Conservation (phyloP, 2,797 vertebrate genomes). For the Tapirus indicus region DNA sequence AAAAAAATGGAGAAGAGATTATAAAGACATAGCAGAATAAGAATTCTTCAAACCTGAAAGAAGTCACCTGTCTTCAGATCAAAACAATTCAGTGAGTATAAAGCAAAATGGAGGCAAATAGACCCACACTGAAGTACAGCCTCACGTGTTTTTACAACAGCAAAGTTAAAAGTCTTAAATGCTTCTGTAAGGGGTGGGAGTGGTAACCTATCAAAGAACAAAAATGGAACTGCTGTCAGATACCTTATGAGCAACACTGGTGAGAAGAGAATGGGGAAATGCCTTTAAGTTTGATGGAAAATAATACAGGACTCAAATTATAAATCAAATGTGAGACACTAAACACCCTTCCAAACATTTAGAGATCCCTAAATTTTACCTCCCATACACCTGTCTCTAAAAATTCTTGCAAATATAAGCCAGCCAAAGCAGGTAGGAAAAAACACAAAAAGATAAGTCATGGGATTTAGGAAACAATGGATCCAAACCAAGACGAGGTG, state of each 20-base stretch:
- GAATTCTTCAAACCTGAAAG: background rate
- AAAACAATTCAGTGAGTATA: background rate
- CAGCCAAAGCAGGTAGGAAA: background rate
- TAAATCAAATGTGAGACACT: background rate
- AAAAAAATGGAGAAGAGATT: background rate
- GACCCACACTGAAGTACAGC: fast-evolving
- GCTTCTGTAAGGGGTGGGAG: background rate
- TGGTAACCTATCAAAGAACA: background rate
- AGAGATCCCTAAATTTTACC: background rate
- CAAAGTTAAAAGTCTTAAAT: background rate
- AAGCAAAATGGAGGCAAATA: background rate
- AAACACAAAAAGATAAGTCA: background rate
- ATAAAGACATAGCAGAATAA: background rate
- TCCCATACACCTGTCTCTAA: background rate
- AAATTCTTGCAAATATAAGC: background rate
- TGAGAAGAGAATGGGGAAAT: background rate
- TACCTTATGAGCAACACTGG: background rate
- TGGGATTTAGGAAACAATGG: background rate
- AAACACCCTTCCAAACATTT: background rate
- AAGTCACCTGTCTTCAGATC: background rate
- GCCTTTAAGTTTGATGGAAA: background rate
- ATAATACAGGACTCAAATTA: background rate
- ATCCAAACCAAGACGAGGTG: background rate
- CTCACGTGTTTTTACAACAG: background rate
- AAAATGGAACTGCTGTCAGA: no score